These are phyloP conservation scores for Agraylea sexmaculata DNA, from an alignment of 1,140 invertebrate genomes.

Conservation along the genomic window DNA sequence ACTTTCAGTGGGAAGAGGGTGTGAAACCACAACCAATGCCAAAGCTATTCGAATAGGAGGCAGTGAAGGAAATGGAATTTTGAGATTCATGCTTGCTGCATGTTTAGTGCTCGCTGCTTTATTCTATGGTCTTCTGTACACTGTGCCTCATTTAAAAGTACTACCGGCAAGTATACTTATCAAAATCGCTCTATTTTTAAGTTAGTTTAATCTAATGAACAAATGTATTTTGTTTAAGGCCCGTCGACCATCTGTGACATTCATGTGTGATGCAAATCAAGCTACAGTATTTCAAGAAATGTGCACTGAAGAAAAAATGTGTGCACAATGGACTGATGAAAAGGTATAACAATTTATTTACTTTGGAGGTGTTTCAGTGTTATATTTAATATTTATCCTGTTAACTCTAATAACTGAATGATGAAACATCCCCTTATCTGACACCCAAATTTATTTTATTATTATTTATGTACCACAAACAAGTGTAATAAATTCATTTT, in stretches of 20 bases:
- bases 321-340: slow-evolving; percentile 49
- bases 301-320: slow-evolving; percentile 47
- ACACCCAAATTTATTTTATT: too few species aligned
- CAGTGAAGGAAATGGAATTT: slow-evolving; percentile 41
- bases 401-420: too few species aligned
- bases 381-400: too few species aligned
- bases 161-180: slow-evolving; percentile 27
- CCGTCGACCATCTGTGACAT: slow-evolving; percentile 47
- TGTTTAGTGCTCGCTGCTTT: slow-evolving; percentile 53
- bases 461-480: too few species aligned
- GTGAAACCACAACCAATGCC: slow-evolving; percentile 26
- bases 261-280: slow-evolving; percentile 52
- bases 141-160: slow-evolving; percentile 49
- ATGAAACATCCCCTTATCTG: too few species aligned
- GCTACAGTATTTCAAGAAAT: slow-evolving; percentile 57
- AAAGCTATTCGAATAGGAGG: slow-evolving; percentile 31
- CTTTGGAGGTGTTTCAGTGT: not conserved
- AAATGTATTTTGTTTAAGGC: slow-evolving; percentile 28
- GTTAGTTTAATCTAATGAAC: not conserved
- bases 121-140: slow-evolving; percentile 51
- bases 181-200: slow-evolving; percentile 3
- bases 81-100: slow-evolving; percentile 55
- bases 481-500: slow-evolving; percentile 11
- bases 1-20: slow-evolving; percentile 37
- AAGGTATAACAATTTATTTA: slow-evolving; percentile 30